Evolutionary conservation across 2,113 vertebrate species (phyloP).

Genomic region (Bubalus kerabau): DNA sequence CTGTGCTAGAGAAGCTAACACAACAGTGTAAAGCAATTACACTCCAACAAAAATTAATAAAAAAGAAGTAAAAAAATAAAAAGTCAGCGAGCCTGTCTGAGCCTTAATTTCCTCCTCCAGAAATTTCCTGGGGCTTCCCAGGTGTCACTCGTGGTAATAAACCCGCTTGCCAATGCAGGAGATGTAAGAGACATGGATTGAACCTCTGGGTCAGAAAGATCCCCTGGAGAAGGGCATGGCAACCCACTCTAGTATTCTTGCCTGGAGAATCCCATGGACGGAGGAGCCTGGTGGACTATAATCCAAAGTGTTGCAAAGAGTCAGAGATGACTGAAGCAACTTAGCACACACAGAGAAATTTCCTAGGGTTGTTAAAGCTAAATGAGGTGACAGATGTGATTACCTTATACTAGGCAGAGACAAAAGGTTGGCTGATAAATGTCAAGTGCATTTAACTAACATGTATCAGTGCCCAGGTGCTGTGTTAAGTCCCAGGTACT

Average conservation of each 20-base stretch:
- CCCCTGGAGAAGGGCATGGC: neutral
- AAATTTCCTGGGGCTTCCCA: neutral
- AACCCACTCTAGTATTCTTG: neutral
- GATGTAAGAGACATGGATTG: neutral
- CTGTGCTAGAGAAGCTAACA: neutral
- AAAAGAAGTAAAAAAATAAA: neutral
- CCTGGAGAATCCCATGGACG: neutral
- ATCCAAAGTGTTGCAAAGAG: neutral
- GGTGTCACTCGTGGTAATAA: neutral
- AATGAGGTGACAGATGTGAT: neutral
- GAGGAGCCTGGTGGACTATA: neutral
- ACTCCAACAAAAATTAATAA: neutral
- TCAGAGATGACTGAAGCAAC: neutral
- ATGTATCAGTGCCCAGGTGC: neutral
- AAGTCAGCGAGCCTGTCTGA: neutral
- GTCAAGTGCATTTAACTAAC: neutral
- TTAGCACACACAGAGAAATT: neutral
- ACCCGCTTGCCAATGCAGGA: neutral
- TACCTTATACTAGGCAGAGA: neutral
- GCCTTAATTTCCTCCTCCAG: neutral
- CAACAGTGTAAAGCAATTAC: too few relatives aligned
- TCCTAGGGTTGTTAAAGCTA: neutral
- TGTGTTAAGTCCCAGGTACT: neutral
- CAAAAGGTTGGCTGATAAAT: neutral
- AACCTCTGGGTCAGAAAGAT: neutral